Evolutionary conservation across 2,113 vertebrate genomes (phyloP).

Genomic region (Jaculus jaculus): DNA sequence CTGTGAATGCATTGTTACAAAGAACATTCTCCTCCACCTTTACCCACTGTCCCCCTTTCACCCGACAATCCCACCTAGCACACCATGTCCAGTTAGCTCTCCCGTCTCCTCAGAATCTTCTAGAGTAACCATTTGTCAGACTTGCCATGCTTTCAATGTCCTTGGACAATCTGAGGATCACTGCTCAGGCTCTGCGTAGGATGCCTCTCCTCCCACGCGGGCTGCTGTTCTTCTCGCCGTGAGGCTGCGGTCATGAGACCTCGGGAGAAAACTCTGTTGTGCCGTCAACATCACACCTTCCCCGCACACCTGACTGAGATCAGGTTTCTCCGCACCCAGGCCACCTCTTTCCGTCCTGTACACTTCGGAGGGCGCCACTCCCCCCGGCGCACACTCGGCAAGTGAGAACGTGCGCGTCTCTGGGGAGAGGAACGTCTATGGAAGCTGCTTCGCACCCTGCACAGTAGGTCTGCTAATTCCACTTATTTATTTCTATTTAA

Average conservation of each 20-base stretch:
- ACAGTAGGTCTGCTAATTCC: not conserved
- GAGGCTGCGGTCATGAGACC: not conserved
- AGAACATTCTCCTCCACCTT: not conserved
- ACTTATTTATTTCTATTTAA: not conserved
- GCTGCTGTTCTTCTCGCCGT: not conserved
- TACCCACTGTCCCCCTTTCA: not conserved
- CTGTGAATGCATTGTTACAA: not conserved
- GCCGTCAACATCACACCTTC: accelerated
- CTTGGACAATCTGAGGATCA: not conserved
- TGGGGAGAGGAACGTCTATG: not conserved
- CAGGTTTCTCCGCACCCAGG: not conserved
- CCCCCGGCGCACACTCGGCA: not conserved
- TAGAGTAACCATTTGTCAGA: not conserved
- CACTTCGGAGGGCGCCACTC: not conserved
- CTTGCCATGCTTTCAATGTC: not conserved
- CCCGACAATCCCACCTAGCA: not conserved
- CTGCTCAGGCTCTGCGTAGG: not conserved
- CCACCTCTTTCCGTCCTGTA: not conserved
- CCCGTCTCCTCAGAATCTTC: not conserved
- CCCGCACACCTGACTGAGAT: not conserved
- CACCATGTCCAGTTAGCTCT: accelerated
- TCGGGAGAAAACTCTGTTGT: not conserved
- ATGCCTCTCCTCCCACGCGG: accelerated
- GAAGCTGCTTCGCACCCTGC: not conserved
- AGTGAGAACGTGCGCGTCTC: not conserved